Evolutionary conservation across 2,113 vertebrate species (phyloP).

Genomic region (Scatophagus argus): DNA sequence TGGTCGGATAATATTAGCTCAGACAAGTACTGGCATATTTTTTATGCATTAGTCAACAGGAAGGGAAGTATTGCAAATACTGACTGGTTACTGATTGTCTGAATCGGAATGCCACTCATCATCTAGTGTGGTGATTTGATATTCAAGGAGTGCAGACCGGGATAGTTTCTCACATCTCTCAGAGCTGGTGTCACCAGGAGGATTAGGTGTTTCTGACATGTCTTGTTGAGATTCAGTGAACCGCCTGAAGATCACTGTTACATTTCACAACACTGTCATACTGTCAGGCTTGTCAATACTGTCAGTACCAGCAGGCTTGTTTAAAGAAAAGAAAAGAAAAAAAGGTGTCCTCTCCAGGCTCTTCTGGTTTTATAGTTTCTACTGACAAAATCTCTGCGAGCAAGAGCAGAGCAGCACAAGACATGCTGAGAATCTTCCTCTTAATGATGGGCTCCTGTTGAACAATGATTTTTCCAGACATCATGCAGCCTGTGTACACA

Average conservation of each 20-base stretch:
- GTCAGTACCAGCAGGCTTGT: slow-evolving; percentile 6
- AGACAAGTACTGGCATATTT: slow-evolving; percentile 3
- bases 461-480: slow-evolving; percentile 62
- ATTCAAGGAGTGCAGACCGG: slow-evolving; percentile 10
- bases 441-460: slow-evolving; percentile 45
- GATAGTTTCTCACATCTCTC: neutral
- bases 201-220: slow-evolving; percentile 21
- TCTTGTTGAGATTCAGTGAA: slow-evolving; percentile 12
- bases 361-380: slow-evolving; percentile 56
- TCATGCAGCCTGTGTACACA: slow-evolving; percentile 14
- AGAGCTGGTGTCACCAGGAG: neutral
- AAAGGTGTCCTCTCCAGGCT: slow-evolving; percentile 2
- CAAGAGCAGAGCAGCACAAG: slow-evolving; percentile 34
- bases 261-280: slow-evolving; percentile 23
- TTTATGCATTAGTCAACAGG: neutral
- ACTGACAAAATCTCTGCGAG: slow-evolving; percentile 29
- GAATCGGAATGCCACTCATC: neutral
- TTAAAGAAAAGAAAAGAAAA: slow-evolving; percentile 23
- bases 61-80: slow-evolving; percentile 13
- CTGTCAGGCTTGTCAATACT: neutral
- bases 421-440: slow-evolving; percentile 24
- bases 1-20: slow-evolving; percentile 26
- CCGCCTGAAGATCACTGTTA: slow-evolving; percentile 6
- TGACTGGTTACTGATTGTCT: neutral
- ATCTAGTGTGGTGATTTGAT: slow-evolving; percentile 5